These are phyloP conservation scores for Heptascelio sp. DNA, from an alignment of 2,888 invertebrate species.

Conservation along the genomic window DNA sequence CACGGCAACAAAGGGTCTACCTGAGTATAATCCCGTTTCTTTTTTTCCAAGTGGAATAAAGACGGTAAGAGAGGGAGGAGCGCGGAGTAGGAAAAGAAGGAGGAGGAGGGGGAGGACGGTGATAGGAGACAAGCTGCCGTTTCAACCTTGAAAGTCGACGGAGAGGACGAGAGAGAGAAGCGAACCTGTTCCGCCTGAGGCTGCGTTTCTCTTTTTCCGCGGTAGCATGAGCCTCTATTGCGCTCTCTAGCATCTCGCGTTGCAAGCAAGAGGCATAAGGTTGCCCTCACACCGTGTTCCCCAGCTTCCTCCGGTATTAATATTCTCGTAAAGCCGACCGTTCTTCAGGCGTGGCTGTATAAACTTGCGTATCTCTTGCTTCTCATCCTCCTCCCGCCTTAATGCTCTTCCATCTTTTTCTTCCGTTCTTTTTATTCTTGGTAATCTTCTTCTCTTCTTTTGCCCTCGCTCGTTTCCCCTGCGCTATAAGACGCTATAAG, in stretches of 20 bases:
- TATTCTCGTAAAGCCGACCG: constrained; percentile 74
- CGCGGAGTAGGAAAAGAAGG: too few species aligned
- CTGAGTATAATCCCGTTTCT: constrained; percentile 73
- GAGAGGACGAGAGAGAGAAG: constrained; percentile 50
- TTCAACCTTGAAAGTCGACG: constrained; percentile 55
- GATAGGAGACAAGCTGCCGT: constrained; percentile 59
- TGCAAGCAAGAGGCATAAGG: constrained; percentile 68
- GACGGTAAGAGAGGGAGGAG: constrained; percentile 15
- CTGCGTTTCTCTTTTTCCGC: constrained; percentile 80
- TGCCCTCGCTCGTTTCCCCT: constrained; percentile 30
- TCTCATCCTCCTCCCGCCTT: constrained; percentile 8
- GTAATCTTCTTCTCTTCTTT: constrained; percentile 32
- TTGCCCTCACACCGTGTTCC: constrained; percentile 66
- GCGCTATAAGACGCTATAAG: too few species aligned
- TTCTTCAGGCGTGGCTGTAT: constrained; percentile 72
- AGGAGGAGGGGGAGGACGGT: constrained; percentile 53
- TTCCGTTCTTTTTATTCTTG: constrained; percentile 20
- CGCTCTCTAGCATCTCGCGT: constrained; percentile 62
- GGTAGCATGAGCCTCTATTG: constrained; percentile 78
- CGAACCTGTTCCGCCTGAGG: constrained; percentile 81
- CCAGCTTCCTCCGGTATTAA: constrained; percentile 74
- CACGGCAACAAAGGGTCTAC: constrained; percentile 82
- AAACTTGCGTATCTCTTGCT: constrained; percentile 48
- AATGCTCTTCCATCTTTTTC: constrained; percentile 21
- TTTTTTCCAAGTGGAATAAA: constrained; percentile 24